Evolutionary conservation across 2,888 invertebrate species (phyloP), one percentile per base, ranked within the genome.

Genomic region (Epiblema foenella): DNA sequence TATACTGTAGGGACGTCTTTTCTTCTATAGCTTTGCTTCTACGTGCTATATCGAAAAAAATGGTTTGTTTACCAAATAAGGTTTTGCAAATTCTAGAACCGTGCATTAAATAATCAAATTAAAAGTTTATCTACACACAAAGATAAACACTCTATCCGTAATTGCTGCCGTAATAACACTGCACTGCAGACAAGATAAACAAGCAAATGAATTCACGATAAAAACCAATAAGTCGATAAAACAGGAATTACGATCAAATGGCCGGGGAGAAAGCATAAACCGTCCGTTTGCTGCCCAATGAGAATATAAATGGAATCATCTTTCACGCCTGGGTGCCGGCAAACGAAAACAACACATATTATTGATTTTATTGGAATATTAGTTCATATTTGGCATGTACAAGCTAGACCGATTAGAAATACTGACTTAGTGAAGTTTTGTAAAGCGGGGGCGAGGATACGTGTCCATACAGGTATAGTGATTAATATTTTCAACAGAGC

Each of bases 211-310:
- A 82, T 84, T 83, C 79, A 76, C 83, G 81, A 85, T 89, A 88
- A 71, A 89, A 89, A 89, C 84, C 86, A 85, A 88, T 88, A 86
- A 84, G 84, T 83, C 81, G 81, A 85, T 87, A 81, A 86, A 85
- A 77, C 74, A 76, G 78, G 77, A 80, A 80, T 82, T 78, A 81
- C 75, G 66, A 73, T 64, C 69, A 68, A 73, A 74, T 71, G 70
- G 73, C 54, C 69, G 73, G 63, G 49, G 72, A 72, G 67, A 72
- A 71, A 79, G 78, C 81, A 82, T 84, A 81, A 83, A 85, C 78
- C 79, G 79, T 79, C 77, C 83, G 82, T 81, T 81, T 82, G 82
- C 80, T 83, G 78, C 84, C 77, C 77, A 83, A 85, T 82, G 81
- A 79, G 77, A 80, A 77, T 79, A 83, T 85, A 80, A 83, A 84